Evolutionary conservation across 2,797 vertebrate species (phyloP).

Genomic region (Hemibagrus guttatus): DNA sequence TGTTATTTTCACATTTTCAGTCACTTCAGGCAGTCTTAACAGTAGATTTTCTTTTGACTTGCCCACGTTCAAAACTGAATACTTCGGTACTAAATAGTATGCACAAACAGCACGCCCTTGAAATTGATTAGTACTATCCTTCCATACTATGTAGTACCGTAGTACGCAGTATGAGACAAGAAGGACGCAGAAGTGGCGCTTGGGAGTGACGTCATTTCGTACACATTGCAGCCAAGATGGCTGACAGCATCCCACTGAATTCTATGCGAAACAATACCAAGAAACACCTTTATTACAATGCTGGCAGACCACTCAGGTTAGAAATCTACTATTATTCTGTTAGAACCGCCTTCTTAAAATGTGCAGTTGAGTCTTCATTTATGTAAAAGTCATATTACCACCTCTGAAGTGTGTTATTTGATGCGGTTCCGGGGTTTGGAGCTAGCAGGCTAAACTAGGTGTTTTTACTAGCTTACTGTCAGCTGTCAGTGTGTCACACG

Average conservation of each 20-base stretch:
- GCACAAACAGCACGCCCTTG: neutral
- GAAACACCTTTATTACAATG: conserved; percentile 81
- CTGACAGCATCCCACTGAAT: conserved; percentile 86
- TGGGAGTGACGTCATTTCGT: conserved; percentile 62
- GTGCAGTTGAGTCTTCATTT: neutral
- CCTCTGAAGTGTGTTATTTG: neutral
- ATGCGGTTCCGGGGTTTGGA: neutral
- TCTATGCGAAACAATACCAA: conserved; percentile 80
- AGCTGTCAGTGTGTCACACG: conserved; percentile 5
- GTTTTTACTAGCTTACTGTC: conserved; percentile 5
- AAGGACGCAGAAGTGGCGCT: neutral
- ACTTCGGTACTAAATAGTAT: neutral
- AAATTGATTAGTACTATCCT: neutral
- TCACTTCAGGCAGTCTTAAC: neutral
- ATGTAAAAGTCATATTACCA: neutral
- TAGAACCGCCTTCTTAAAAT: neutral
- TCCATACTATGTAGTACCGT: neutral
- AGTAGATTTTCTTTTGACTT: neutral
- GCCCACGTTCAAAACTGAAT: neutral
- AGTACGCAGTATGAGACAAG: neutral
- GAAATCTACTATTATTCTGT: neutral
- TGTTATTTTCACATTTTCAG: neutral
- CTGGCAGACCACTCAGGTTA: conserved; percentile 82
- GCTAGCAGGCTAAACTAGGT: conserved; percentile 44
- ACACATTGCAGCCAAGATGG: conserved; percentile 82